Evolutionary conservation across 92 coral and sea anemone genomes (phyloP), one percentile per base, ranked within the genome.

Genomic region (Metridium senile): DNA sequence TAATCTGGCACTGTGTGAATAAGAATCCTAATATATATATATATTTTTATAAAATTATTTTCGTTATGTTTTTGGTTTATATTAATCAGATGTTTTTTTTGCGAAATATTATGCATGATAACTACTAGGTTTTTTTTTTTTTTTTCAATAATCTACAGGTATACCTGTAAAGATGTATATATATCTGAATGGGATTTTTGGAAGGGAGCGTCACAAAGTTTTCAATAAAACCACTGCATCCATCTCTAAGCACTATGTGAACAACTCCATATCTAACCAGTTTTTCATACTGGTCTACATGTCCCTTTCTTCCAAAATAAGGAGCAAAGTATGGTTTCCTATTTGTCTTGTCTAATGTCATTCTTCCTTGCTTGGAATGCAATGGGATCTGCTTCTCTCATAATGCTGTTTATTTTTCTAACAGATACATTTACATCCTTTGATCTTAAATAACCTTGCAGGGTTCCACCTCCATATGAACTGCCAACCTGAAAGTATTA

Each of bases 381-480:
- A 74, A 21, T 34, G 26, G 78, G 78, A 57, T 74, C 33, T 27
- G 26, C 52, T 66, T 77, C 64, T 77, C 52, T 65, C 62, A 77
- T 26, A 1, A 77, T n/a, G 18, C 7, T 22, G 46, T 77, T 77
- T 26, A 77, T 77, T 18, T 46, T 77, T 57, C 66, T 65, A 54
- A 77, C 74, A 8, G 82, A 77, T 35, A 77, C 68, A 66, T 77
- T 77, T 64, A 77, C 27, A 34, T 62, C 45, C 74, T 65, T 77
- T 26, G 82, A 21, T 66, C 82, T 65, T 20, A 77, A 63, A 49
- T 77, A 77, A 0, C 82, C 82, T 77, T 77, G 82, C 43, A 77
- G 82, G 31, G 82, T 77, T 66, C 74, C 82, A 35, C 62, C 82
- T 27, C 82, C 82, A 62, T 77, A 77, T 34, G 66, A 52, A 64